phyloP scores from a whole-genome alignment of 2,113 vertebrate genomes.

The Loxodonta africana region DNA sequence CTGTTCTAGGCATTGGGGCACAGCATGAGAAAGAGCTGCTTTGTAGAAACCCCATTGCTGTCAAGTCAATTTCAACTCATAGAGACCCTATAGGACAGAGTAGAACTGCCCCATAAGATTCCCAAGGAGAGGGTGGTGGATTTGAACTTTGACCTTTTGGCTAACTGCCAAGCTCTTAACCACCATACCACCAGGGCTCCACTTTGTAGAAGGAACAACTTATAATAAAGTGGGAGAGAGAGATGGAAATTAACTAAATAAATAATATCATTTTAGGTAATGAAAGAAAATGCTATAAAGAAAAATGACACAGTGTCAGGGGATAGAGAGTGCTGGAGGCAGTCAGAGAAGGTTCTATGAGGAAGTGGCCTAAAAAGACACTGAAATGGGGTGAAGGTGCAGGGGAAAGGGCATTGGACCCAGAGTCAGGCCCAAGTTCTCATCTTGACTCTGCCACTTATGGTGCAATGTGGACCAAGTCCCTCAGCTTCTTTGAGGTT shows the following conservation, averaged over 20 bases:
- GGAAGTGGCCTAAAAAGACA: not conserved
- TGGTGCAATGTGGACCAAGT: too few species aligned
- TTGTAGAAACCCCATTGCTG: not conserved
- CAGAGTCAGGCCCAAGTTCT: not conserved
- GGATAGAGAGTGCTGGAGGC: not conserved
- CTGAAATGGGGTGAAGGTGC: not conserved
- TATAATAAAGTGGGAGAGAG: not conserved
- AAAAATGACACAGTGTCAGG: not conserved
- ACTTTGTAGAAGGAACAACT: not conserved
- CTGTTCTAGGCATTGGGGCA: not conserved
- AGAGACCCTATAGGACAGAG: too few species aligned
- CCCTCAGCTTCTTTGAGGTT: not conserved
- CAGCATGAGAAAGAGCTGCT: not conserved
- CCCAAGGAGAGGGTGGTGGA: too few species aligned
- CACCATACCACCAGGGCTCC: too few species aligned
- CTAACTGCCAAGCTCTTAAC: too few species aligned
- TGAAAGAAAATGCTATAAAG: not conserved
- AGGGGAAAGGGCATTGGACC: not conserved
- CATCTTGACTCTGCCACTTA: rapidly evolving
- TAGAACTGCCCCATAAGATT: too few species aligned
- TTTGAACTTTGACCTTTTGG: too few species aligned
- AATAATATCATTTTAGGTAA: not conserved
- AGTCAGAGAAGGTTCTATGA: not conserved
- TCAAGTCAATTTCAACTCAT: too few species aligned
- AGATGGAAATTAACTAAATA: not conserved